phyloP scores from a whole-genome alignment of 2,113 vertebrate species.

The cat (Felis catus) region F.catus_Fca126_mat1.0 CM031421.1:79465501-79466000 shows the following conservation, averaged over 20 bases:
- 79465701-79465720: not conserved
- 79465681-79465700: not conserved
- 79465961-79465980: not conserved
- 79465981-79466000: not conserved
- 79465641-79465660: not conserved
- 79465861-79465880: not conserved
- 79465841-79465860: not conserved
- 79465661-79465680: not conserved
- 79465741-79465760: not conserved
- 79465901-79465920: not conserved
- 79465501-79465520: not conserved
- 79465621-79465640: not conserved
- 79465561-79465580: not conserved
- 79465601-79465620: not conserved
- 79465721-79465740: not conserved
- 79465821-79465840: not conserved
- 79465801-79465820: not conserved
- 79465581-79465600: not conserved
- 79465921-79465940: not conserved
- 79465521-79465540: not conserved
- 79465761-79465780: not conserved
- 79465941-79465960: not conserved
- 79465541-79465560: not conserved
- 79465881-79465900: not conserved
- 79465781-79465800: not conserved